Evolutionary conservation across 2,888 invertebrate species (phyloP).

Genomic region (Scaptomyza tumidula): DNA sequence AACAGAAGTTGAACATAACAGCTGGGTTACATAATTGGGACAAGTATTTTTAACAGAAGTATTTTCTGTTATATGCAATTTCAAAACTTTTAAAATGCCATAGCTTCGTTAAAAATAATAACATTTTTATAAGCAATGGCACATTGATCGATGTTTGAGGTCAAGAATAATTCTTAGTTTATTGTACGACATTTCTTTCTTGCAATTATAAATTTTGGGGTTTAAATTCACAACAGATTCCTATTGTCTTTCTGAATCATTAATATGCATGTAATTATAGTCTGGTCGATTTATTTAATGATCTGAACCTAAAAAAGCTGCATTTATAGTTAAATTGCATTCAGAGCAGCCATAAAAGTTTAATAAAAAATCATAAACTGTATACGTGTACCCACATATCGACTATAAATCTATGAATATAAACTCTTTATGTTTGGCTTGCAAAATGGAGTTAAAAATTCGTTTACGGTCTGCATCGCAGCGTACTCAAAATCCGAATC

Average conservation of each 20-base stretch:
- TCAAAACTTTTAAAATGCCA: no score
- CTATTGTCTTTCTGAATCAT: background rate
- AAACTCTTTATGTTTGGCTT: slow-evolving; percentile 51
- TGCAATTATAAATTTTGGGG: background rate
- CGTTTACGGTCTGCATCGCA: slow-evolving; percentile 31
- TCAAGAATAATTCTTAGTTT: no score
- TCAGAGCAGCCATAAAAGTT: slow-evolving; percentile 6
- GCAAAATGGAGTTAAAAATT: background rate
- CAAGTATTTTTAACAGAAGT: slow-evolving; percentile 1
- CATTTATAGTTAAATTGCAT: slow-evolving; percentile 8
- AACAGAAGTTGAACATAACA: background rate
- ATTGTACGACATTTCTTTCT: no score
- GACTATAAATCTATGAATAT: slow-evolving; percentile 54
- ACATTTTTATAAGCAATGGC: no score
- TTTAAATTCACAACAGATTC: background rate
- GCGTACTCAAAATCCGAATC: slow-evolving; percentile 28
- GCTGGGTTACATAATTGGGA: slow-evolving; percentile 7
- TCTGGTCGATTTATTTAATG: slow-evolving; percentile 2
- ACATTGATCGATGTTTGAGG: no score
- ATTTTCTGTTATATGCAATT: background rate
- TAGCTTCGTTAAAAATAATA: no score
- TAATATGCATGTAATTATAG: background rate
- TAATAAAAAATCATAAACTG: background rate
- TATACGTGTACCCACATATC: background rate
- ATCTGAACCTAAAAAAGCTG: slow-evolving; percentile 7